A percentile compares a stretch with the other conserved stretches of the same genome.
phyloP scores from a whole-genome alignment of 1,140 invertebrate species.

The Euschistus heros region DNA sequence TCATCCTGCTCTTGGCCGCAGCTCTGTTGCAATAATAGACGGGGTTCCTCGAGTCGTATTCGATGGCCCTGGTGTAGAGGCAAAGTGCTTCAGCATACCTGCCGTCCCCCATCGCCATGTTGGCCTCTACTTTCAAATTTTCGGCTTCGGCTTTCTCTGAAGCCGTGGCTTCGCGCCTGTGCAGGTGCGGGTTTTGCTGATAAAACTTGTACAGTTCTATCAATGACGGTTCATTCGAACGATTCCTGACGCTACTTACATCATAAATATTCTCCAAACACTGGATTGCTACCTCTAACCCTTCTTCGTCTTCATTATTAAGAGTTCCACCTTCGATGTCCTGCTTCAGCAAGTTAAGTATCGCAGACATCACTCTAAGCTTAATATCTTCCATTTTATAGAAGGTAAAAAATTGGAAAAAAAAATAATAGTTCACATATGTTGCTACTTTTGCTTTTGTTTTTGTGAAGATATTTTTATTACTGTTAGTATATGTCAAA shows the following conservation, averaged over 20 bases:
- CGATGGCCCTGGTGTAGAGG: slow-evolving; percentile 71
- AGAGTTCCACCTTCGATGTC: slow-evolving; percentile 21
- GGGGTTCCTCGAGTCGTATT: slow-evolving; percentile 72
- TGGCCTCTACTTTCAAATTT: slow-evolving; percentile 70
- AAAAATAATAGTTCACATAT: too few species aligned
- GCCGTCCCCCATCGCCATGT: slow-evolving; percentile 71
- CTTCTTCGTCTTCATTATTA: slow-evolving; percentile 55
- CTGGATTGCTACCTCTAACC: slow-evolving; percentile 72
- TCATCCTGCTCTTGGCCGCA: slow-evolving; percentile 77
- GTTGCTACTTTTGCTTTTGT: too few species aligned
- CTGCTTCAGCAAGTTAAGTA: slow-evolving; percentile 24
- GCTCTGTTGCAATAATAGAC: slow-evolving; percentile 94
- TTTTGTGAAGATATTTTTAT: too few species aligned
- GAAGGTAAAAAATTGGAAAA: too few species aligned
- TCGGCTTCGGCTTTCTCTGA: slow-evolving; percentile 51
- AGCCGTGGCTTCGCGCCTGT: slow-evolving; percentile 32
- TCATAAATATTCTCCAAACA: slow-evolving; percentile 75
- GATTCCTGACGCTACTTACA: slow-evolving; percentile 30
- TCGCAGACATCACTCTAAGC: slow-evolving; percentile 23
- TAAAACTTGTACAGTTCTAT: slow-evolving; percentile 6
- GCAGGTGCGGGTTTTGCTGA: neutral
- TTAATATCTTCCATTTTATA: slow-evolving; percentile 18
- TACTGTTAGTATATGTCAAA: too few species aligned
- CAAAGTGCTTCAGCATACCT: slow-evolving; percentile 67
- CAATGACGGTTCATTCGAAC: neutral